Conservation (phyloP, 2,797 vertebrate genomes). For the Gymnothorax reevesii region DNA sequence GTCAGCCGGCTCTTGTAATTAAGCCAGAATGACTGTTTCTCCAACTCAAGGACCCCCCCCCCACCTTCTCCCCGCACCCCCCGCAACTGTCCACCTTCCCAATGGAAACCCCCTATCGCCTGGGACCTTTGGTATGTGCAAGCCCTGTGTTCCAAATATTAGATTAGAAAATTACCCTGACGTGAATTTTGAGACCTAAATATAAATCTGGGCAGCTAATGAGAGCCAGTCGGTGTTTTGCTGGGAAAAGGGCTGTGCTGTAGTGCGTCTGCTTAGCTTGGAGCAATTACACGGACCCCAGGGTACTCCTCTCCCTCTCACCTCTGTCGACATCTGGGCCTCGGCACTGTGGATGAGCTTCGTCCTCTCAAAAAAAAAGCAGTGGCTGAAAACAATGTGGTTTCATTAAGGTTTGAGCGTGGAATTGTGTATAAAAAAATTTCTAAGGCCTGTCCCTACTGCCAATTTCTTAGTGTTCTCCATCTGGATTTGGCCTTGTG, state of each 20-base stretch:
- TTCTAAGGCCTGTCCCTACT: slow-evolving; percentile 36
- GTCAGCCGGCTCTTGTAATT: neutral
- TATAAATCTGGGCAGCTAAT: slow-evolving; percentile 54
- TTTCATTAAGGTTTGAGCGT: slow-evolving; percentile 42
- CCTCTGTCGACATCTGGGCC: slow-evolving; percentile 58
- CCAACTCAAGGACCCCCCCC: neutral
- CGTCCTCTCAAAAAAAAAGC: slow-evolving; percentile 47
- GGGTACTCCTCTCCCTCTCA: slow-evolving; percentile 51
- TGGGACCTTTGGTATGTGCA: slow-evolving; percentile 44
- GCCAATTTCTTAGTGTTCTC: slow-evolving; percentile 43
- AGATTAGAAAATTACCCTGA: slow-evolving; percentile 58
- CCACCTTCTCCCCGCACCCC: slow-evolving; percentile 27
- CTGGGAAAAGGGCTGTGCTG: slow-evolving; percentile 41
- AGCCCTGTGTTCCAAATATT: slow-evolving; percentile 53
- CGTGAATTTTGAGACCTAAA: slow-evolving; percentile 54
- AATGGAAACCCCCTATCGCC: slow-evolving; percentile 43
- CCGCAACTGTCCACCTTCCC: slow-evolving; percentile 34
- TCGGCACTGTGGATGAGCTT: slow-evolving; percentile 41
- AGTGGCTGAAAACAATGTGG: slow-evolving; percentile 40
- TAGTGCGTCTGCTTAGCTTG: slow-evolving; percentile 39
- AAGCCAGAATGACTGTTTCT: neutral
- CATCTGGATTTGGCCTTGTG: slow-evolving; percentile 42
- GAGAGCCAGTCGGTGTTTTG: slow-evolving; percentile 59
- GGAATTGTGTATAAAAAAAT: slow-evolving; percentile 31
- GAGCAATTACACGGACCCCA: slow-evolving; percentile 54